Evolutionary conservation across 2,888 invertebrate genomes (phyloP).

Genomic region (Melinopterus prodromus): DNA sequence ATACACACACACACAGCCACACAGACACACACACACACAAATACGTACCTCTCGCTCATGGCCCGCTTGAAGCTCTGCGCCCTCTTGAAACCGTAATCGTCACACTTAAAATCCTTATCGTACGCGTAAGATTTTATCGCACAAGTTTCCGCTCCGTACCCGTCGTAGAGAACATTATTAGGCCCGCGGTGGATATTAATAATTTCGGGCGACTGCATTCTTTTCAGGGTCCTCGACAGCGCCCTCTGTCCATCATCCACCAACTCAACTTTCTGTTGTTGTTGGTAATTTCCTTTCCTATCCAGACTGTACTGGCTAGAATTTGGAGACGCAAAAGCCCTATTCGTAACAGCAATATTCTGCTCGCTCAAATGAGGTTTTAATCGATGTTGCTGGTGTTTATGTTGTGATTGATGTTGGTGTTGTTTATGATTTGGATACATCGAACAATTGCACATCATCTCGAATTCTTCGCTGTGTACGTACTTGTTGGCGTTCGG

Average conservation of each 20-base stretch:
- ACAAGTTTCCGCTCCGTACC: slow-evolving; percentile 52
- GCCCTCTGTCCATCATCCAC: slow-evolving; percentile 47
- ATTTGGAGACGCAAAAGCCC: slow-evolving; percentile 52
- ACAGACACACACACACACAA: not conserved
- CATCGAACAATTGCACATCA: slow-evolving; percentile 53
- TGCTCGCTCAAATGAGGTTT: slow-evolving; percentile 52
- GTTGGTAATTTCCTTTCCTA: slow-evolving; percentile 47
- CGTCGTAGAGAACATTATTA: slow-evolving; percentile 51
- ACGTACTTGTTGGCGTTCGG: slow-evolving; percentile 50
- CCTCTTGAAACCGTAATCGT: slow-evolving; percentile 56
- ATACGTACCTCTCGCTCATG: slow-evolving; percentile 47
- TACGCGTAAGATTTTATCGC: slow-evolving; percentile 51
- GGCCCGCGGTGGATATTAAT: slow-evolving; percentile 58
- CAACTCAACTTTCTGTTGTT: slow-evolving; percentile 36
- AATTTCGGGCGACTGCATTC: slow-evolving; percentile 58
- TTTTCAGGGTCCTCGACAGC: slow-evolving; percentile 41
- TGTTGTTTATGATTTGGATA: slow-evolving; percentile 14
- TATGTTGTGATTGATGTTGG: slow-evolving; percentile 23
- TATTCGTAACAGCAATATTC: slow-evolving; percentile 47
- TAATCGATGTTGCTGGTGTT: slow-evolving; percentile 32
- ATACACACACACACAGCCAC: not conserved
- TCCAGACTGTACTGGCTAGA: slow-evolving; percentile 62
- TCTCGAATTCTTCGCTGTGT: slow-evolving; percentile 51
- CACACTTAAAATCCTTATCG: slow-evolving; percentile 54
- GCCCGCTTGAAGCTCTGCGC: slow-evolving; percentile 50